Evolutionary conservation across 1,140 invertebrate species (phyloP), one percentile per base, ranked within the genome.

Genomic region (Acromyrmex heyeri): DNA sequence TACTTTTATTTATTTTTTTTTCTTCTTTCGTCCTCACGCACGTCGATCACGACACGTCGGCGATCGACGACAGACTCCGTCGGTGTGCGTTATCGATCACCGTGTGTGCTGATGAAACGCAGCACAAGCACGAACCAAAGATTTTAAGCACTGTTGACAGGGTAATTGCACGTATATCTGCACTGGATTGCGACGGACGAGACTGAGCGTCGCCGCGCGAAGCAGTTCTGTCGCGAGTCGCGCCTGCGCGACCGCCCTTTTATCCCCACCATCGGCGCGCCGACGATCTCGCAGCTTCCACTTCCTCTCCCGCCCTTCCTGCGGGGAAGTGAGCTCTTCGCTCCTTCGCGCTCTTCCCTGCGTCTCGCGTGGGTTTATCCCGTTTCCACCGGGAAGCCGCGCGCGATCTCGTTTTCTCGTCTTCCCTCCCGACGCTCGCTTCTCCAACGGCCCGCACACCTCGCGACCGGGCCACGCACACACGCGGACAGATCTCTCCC

Each of bases 201-300:
- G 93, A 94, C 93, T 94, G 93, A 94, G 87, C 93, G 93, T 92
- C 92, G 92, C 93, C 92, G 93, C 92, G 92, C 92, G 92, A 90
- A 92, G 90, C 89, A 83, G 91, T 89, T 86, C 89, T 77, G 70
- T 77, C 82, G 86, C 83, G 89, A 90, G 89, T 70, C 86, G 89
- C 91, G 90, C 88, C 27, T 91, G 91, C 90, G 91, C 82, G 88
- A 90, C 88, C 89, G 89, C 90, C 90, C 91, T 90, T 72, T 34
- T 21, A 73, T 62, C 75, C 88, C 90, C 79, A 85, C 90, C 69
- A 78, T 0, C 44, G 48, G 48, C 88, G 34, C 85, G 55, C 78
- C 53, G 57, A 81, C 87, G 76, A 87, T 64, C 70, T 48, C 18
- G 53, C 1, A 2, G 24, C 16, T 18, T 57, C 55, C 34, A 21